A percentile compares a stretch with the other conserved stretches of the same genome.
Conservation (phyloP, 2,888 invertebrate genomes). For the Helicoverpa assulta region DNA sequence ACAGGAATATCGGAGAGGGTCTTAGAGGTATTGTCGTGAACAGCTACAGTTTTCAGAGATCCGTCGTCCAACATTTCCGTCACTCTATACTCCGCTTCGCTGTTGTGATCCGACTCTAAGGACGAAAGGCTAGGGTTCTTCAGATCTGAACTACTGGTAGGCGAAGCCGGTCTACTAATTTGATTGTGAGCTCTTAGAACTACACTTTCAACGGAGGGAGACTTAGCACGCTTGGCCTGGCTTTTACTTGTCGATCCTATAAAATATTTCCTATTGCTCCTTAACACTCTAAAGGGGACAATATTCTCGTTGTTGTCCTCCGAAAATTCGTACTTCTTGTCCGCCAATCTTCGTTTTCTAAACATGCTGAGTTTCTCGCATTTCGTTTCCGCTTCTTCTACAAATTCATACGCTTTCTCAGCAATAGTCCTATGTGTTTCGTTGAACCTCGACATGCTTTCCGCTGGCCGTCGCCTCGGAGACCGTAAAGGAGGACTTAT, state of each 20-base stretch:
- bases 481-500: conserved; percentile 87
- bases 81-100: conserved; percentile 87
- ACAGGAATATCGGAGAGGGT: conserved; percentile 86
- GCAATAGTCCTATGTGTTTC: conserved; percentile 90
- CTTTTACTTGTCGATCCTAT: conserved; percentile 82
- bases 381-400: conserved; percentile 94
- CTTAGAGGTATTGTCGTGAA: conserved; percentile 88
- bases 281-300: conserved; percentile 91
- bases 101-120: conserved; percentile 81
- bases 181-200: conserved; percentile 86
- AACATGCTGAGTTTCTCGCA: conserved; percentile 96
- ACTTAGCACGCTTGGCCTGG: conserved; percentile 79
- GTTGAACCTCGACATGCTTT: conserved; percentile 88
- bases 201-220: conserved; percentile 84
- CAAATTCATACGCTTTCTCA: conserved; percentile 95
- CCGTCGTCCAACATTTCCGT: conserved; percentile 89
- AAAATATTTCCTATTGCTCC: conserved; percentile 89
- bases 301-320: conserved; percentile 93
- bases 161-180: conserved; percentile 81
- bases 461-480: conserved; percentile 85
- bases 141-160: conserved; percentile 73
- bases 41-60: conserved; percentile 86
- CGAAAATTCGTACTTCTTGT: conserved; percentile 97
- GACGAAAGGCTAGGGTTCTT: conserved; percentile 74
- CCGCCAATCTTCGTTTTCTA: conserved; percentile 95